phyloP scores from a whole-genome alignment of 2,797 vertebrate genomes.

The Pseudotriccus pelzelni region DNA sequence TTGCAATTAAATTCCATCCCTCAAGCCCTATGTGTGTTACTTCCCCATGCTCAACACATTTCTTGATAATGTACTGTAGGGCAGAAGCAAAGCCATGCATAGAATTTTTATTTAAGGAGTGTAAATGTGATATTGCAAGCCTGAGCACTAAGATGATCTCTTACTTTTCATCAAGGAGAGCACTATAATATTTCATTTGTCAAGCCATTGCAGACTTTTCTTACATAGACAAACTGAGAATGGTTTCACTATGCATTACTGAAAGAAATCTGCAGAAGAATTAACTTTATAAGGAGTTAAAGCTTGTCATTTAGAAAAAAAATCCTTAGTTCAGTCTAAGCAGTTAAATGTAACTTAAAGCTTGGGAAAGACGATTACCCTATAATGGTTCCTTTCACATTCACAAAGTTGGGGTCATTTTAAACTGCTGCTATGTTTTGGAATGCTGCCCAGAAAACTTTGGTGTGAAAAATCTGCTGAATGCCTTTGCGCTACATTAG shows the following conservation, averaged over 20 bases:
- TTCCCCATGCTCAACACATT: not conserved
- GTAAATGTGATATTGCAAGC: not conserved
- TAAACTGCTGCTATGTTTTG: slow-evolving; percentile 43
- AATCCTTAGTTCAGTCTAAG: not conserved
- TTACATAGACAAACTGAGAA: not conserved
- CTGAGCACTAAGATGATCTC: not conserved
- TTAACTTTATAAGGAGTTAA: slow-evolving; percentile 32
- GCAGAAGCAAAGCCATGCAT: not conserved
- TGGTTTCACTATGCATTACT: not conserved
- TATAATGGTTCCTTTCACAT: slow-evolving; percentile 47
- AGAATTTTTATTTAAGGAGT: not conserved
- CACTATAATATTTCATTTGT: not conserved
- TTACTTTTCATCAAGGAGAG: not conserved
- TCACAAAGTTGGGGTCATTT: slow-evolving; percentile 27
- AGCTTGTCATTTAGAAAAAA: not conserved
- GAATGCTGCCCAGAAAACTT: slow-evolving; percentile 56
- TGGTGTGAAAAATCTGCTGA: slow-evolving; percentile 47
- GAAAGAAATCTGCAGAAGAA: not conserved
- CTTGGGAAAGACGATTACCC: slow-evolving; percentile 17
- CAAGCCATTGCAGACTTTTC: not conserved
- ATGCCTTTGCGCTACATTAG: slow-evolving; percentile 34
- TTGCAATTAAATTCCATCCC: not conserved
- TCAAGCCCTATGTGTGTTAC: not conserved
- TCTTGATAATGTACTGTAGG: not conserved
- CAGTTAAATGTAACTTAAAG: slow-evolving; percentile 3